These are phyloP conservation scores for Meiosimyza platycephala DNA, from an alignment of 2,888 invertebrate species.

Conservation along the genomic window DNA sequence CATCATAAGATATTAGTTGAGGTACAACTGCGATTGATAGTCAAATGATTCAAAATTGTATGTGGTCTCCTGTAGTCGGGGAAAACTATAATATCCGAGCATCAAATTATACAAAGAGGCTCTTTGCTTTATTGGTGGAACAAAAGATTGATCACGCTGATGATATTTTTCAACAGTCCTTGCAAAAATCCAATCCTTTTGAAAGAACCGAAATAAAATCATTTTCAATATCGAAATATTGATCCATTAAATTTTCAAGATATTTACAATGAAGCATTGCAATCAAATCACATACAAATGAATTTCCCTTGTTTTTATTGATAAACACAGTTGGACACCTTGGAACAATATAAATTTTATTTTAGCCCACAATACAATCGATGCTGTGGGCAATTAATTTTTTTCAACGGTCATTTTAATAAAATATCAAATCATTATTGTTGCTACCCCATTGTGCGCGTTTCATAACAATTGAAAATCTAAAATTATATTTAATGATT, in stretches of 20 bases:
- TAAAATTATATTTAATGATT: conserved; percentile 28
- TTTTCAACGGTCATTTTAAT: conserved; percentile 21
- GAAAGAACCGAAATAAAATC: too few species aligned
- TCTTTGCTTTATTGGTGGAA: too few species aligned
- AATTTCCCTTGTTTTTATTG: conserved; percentile 37
- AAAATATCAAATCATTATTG: neutral
- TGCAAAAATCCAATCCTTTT: too few species aligned
- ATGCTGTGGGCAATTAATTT: conserved; percentile 15
- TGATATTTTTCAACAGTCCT: too few species aligned
- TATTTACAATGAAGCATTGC: neutral
- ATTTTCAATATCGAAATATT: conserved; percentile 22
- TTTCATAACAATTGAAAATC: conserved; percentile 12
- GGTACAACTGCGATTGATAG: too few species aligned
- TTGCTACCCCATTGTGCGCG: neutral
- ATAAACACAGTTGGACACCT: conserved; percentile 46
- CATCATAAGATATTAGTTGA: too few species aligned
- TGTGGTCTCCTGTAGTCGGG: too few species aligned
- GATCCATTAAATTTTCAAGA: conserved; percentile 10
- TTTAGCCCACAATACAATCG: conserved; percentile 18
- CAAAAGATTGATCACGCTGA: too few species aligned
- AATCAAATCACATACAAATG: neutral
- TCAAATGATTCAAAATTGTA: too few species aligned
- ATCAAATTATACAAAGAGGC: too few species aligned
- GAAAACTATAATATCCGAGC: too few species aligned
- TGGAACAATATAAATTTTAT: conserved; percentile 29